Conservation (phyloP, 2,888 invertebrate species). For the Nomada hirtipes region DNA sequence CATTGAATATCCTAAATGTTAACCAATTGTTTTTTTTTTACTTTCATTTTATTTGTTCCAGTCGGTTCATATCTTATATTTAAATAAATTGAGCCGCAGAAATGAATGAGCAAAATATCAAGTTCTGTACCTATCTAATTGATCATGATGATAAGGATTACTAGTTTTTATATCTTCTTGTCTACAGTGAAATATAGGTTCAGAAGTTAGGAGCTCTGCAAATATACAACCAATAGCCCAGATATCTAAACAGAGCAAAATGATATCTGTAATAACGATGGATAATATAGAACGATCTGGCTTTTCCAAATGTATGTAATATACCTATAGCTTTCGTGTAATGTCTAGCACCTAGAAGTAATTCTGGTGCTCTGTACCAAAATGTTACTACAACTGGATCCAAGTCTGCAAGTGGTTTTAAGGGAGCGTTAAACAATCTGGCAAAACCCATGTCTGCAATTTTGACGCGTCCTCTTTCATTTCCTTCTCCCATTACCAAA, state of each 20-base stretch:
- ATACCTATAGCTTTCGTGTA: slow-evolving; percentile 98
- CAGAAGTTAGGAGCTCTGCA: slow-evolving; percentile 98
- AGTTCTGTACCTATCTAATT: slow-evolving; percentile 90
- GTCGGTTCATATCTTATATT: background rate
- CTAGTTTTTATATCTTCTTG: slow-evolving; percentile 99
- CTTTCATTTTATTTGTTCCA: background rate
- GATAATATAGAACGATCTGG: background rate
- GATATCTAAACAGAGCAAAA: slow-evolving; percentile 89
- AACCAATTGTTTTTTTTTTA: slow-evolving; percentile 9
- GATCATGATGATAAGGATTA: slow-evolving; percentile 99
- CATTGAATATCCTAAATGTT: slow-evolving; percentile 94
- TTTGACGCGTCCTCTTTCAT: slow-evolving; percentile 97
- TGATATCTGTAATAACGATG: background rate
- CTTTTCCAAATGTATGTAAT: background rate
- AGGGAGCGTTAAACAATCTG: slow-evolving; percentile 97
- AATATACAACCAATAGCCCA: slow-evolving; percentile 99
- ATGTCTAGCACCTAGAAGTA: slow-evolving; percentile 96
- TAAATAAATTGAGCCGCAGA: too few species aligned
- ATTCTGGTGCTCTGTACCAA: slow-evolving; percentile 99
- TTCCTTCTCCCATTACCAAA: slow-evolving; percentile 99
- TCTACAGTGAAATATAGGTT: slow-evolving; percentile 99
- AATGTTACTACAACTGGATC: slow-evolving; percentile 99
- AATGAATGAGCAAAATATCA: too few species aligned
- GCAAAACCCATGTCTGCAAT: slow-evolving; percentile 99
- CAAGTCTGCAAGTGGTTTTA: slow-evolving; percentile 98